Evolutionary conservation across 1,140 invertebrate species (phyloP), one percentile per base, ranked within the genome.

Genomic region (Oedothorax gibbosus): DNA sequence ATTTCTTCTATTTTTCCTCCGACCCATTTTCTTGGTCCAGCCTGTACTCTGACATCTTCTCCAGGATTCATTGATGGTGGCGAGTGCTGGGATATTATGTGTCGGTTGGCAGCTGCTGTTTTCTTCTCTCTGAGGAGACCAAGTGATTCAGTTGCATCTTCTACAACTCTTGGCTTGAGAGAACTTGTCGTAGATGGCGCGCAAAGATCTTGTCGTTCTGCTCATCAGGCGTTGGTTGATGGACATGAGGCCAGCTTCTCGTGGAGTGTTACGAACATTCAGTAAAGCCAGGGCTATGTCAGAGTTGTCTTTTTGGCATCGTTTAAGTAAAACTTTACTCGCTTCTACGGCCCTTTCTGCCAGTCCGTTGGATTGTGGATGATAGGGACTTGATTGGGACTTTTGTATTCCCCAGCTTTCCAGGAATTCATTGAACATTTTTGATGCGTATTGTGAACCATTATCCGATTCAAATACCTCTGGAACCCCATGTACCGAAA

Each of bases 361-460:
- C 20, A 73, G 20, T 14, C 71, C 49, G 51, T 73, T 73, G 14
- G 71, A 73, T 54, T 73, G 12, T 15, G 49, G 71, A 54, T 73
- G 21, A 50, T 51, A 15, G 12, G 71, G 71, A 51, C 71, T 73
- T 73, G 71, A 54, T 5, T 6, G 5, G 1, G 1, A 2, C 15
- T 15, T 12, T 51, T 54, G 11, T 15, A 73, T 73, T 14, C 20
- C 49, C 71, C 71, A 73, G 12, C 20, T 20, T 1, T 21, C 12
- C 15, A 21, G 11, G 20, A 73, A 73, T 11, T 73, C 20, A 10
- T 2, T 12, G 21, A 73, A 73, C 14, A 20, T 14, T 35, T 51
- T 21, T 35, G 71, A 73, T 50, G 35, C 5, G 35, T 35, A 35
- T 35, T 35, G 35, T 35, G 35, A 35, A 35, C 35, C 35, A 35